Conservation (phyloP, 2,797 vertebrate genomes). For the Notamacropus eugenii region DNA sequence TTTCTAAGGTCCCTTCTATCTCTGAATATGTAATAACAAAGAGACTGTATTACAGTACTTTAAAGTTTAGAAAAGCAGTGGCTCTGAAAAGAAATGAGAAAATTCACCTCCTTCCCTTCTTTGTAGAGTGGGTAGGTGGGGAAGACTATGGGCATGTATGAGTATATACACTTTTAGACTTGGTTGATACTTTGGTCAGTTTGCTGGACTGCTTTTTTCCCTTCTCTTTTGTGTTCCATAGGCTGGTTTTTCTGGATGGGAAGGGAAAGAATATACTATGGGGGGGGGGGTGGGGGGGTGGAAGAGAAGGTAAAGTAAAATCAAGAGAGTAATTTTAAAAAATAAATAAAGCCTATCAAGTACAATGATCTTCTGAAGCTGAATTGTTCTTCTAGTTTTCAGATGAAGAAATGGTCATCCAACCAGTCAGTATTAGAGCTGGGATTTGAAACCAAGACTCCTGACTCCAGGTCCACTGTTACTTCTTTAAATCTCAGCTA, state of each 20-base stretch:
- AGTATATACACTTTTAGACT: no score
- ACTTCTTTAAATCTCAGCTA: not conserved
- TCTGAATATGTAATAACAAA: not conserved
- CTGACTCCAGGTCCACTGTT: not conserved
- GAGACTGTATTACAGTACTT: not conserved
- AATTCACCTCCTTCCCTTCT: not conserved
- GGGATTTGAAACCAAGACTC: not conserved
- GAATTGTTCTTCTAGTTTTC: not conserved
- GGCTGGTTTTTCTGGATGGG: no score
- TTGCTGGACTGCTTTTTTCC: no score
- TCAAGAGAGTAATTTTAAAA: no score
- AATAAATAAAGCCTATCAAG: not conserved
- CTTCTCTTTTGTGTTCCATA: no score
- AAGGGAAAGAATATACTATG: no score
- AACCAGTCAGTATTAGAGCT: not conserved
- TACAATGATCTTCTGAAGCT: not conserved
- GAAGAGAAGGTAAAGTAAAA: no score
- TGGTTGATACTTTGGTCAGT: no score
- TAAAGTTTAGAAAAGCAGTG: not conserved
- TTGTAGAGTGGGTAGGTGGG: no score
- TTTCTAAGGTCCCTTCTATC: not conserved
- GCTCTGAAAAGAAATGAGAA: not conserved
- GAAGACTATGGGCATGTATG: no score
- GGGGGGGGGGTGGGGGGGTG: no score
- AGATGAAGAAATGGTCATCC: not conserved